These are phyloP conservation scores for Parazoanthus darwini DNA, from an alignment of 92 coral and sea anemone species.

Conservation along the genomic window DNA sequence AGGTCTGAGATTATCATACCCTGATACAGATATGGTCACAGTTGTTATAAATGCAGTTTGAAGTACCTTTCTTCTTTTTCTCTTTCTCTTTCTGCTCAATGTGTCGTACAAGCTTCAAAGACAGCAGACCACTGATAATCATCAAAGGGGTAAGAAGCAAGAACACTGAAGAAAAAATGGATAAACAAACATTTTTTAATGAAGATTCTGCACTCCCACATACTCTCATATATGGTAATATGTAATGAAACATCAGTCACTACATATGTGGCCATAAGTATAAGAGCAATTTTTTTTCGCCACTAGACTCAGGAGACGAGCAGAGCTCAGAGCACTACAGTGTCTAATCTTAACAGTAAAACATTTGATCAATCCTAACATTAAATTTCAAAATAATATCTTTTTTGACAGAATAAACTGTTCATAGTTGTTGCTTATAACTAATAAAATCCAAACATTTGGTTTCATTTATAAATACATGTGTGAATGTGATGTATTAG, in stretches of 20 bases:
- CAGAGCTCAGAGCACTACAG: too few relatives aligned
- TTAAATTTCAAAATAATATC: too few relatives aligned
- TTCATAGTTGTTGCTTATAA: too few relatives aligned
- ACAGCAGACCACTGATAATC: constrained; percentile 80
- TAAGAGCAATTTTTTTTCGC: not conserved
- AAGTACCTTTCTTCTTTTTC: constrained; percentile 81
- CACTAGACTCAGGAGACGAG: too few relatives aligned
- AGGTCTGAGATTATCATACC: too few relatives aligned
- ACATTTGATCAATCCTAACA: too few relatives aligned
- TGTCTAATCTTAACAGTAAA: too few relatives aligned
- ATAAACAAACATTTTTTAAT: not conserved
- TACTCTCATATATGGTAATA: not conserved
- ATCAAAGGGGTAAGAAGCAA: constrained; percentile 85
- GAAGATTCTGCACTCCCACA: not conserved
- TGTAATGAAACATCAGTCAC: not conserved
- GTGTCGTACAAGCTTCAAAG: constrained; percentile 81
- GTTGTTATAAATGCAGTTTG: not conserved
- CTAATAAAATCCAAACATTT: too few relatives aligned
- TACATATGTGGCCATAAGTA: not conserved
- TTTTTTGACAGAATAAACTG: too few relatives aligned
- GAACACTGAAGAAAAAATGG: constrained; percentile 68
- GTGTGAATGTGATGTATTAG: too few relatives aligned
- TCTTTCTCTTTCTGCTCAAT: constrained; percentile 92
- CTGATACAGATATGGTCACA: too few relatives aligned
- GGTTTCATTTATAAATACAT: too few relatives aligned